Percentiles rank a stretch among this genome's conserved stretches.
phyloP scores from a whole-genome alignment of 2,888 invertebrate species.

The Embidobia sp. region DNA sequence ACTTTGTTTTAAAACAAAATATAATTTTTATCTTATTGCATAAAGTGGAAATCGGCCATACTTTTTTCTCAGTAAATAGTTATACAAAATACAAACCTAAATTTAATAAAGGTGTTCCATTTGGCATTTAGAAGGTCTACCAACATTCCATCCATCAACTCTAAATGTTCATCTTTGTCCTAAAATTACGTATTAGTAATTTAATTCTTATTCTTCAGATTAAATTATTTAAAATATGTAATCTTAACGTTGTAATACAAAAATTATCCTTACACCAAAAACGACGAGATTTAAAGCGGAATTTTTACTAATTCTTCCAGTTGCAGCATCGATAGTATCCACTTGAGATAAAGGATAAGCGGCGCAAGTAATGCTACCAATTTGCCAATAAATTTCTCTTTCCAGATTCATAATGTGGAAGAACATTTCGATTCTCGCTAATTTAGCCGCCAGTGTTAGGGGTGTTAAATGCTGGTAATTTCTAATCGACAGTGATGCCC shows the following conservation, averaged over 20 bases:
- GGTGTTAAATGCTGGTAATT: slow-evolving; percentile 95
- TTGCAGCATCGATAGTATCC: slow-evolving; percentile 96
- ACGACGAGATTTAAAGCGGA: slow-evolving; percentile 97
- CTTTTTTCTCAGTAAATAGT: too few species aligned
- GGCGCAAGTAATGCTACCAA: slow-evolving; percentile 97
- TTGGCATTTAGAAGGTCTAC: slow-evolving; percentile 97
- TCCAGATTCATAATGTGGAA: slow-evolving; percentile 98
- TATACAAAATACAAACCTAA: too few species aligned
- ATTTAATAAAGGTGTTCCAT: slow-evolving; percentile 98
- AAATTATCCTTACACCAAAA: slow-evolving; percentile 89
- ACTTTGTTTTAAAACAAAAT: too few species aligned
- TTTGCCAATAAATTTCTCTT: slow-evolving; percentile 98
- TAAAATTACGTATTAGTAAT: slow-evolving; percentile 80
- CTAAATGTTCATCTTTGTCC: slow-evolving; percentile 97
- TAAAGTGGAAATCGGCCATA: too few species aligned
- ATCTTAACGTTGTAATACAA: too few species aligned
- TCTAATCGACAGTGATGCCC: slow-evolving; percentile 92
- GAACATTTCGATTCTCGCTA: slow-evolving; percentile 97
- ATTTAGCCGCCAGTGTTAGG: slow-evolving; percentile 94
- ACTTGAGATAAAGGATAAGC: slow-evolving; percentile 97
- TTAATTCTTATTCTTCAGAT: too few species aligned
- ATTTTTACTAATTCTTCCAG: slow-evolving; percentile 96
- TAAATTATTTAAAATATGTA: too few species aligned
- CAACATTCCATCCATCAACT: slow-evolving; percentile 95
- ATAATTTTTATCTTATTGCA: too few species aligned